phyloP scores from a whole-genome alignment of 1,140 invertebrate genomes.

The Ridgeia piscesae region DNA sequence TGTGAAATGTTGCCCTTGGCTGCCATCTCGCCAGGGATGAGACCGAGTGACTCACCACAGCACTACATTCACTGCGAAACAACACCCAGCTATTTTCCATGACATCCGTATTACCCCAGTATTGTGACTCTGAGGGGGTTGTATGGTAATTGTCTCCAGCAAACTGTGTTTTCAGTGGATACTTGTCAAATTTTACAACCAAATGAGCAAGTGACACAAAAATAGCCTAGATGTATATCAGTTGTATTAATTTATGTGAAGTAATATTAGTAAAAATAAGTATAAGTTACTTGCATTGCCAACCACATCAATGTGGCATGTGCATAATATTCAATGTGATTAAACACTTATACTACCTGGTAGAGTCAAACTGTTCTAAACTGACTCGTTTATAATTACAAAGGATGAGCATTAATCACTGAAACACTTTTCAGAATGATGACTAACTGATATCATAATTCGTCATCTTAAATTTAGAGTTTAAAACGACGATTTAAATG shows the following conservation, averaged over 20 bases:
- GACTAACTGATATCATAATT: background rate
- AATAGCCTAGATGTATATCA: background rate
- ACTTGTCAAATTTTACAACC: background rate
- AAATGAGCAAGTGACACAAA: background rate
- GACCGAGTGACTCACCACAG: background rate
- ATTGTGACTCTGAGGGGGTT: background rate
- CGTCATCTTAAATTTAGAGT: background rate
- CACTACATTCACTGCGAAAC: background rate
- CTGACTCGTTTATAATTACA: background rate
- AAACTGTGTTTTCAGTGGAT: background rate
- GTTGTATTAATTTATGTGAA: no score
- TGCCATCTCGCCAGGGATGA: background rate
- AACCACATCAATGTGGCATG: no score
- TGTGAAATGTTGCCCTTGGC: background rate
- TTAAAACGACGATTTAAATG: background rate
- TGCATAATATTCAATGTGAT: background rate
- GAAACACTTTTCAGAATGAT: background rate
- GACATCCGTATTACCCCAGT: background rate
- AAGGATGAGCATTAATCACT: background rate
- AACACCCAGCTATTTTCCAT: background rate
- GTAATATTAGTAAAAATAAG: no score
- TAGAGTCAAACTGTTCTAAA: background rate
- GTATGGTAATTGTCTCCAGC: background rate
- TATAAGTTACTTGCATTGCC: no score
- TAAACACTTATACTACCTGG: background rate